Percentiles rank a stretch among this genome's conserved stretches.
Evolutionary conservation across 2,113 vertebrate genomes (phyloP).

Genomic region (zebrafish (Danio rerio)): DNA sequence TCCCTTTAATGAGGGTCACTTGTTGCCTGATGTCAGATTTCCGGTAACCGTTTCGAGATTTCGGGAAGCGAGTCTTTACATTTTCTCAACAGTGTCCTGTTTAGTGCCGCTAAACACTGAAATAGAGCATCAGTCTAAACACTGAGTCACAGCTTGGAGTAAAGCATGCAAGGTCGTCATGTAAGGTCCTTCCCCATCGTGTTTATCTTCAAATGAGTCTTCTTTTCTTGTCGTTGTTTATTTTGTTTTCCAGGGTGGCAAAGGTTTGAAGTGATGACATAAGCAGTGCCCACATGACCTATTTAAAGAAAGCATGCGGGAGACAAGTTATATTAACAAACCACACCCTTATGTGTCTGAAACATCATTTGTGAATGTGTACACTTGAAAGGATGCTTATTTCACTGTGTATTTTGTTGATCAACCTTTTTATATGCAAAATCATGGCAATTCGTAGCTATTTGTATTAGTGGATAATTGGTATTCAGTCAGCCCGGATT

Average conservation of each 20-base stretch:
- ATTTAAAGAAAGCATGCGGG: slow-evolving; percentile 2
- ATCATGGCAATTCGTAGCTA: too few relatives aligned
- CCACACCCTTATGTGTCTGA: slow-evolving; percentile 53
- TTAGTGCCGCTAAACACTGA: slow-evolving; percentile 44
- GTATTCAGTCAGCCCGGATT: too few relatives aligned
- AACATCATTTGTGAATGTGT: slow-evolving; percentile 14
- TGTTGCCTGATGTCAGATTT: slow-evolving; percentile 76
- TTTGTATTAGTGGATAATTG: too few relatives aligned
- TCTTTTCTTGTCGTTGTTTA: slow-evolving; percentile 30
- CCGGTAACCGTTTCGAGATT: slow-evolving; percentile 68
- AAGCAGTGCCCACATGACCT: background rate
- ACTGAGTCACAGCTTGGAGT: slow-evolving; percentile 36
- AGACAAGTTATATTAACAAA: slow-evolving; percentile 18
- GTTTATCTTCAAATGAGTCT: slow-evolving; percentile 50
- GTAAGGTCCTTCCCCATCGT: slow-evolving; percentile 22
- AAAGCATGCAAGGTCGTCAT: background rate
- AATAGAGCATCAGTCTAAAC: slow-evolving; percentile 46
- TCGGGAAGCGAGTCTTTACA: slow-evolving; percentile 64
- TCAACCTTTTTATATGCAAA: too few relatives aligned
- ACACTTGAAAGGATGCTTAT: slow-evolving; percentile 9
- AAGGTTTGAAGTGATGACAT: slow-evolving; percentile 27
- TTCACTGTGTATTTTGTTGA: slow-evolving; percentile 19
- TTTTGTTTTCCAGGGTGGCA: slow-evolving; percentile 26
- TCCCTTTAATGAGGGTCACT: slow-evolving; percentile 50
- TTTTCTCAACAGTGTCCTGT: slow-evolving; percentile 54